phyloP scores from a whole-genome alignment of 2,888 invertebrate genomes.

The Epiblema foenella region DNA sequence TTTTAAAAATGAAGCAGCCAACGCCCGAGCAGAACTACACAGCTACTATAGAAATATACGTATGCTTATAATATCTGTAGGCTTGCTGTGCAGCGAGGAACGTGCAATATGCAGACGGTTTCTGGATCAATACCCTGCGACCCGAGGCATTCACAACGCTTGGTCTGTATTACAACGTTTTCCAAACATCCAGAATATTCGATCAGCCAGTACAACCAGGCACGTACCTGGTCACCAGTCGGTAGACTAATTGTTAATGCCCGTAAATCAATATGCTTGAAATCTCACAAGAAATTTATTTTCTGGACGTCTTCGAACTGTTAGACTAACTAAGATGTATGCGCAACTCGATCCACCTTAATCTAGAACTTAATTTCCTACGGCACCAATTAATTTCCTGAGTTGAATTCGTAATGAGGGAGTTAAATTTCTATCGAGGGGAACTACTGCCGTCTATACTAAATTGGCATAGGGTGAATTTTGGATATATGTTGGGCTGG shows the following conservation, averaged over 20 bases:
- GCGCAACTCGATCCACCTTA: conserved; percentile 12
- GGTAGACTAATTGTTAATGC: neutral
- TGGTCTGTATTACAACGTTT: conserved; percentile 6
- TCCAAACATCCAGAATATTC: neutral
- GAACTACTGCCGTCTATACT: conserved; percentile 1
- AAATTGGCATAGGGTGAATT: conserved; percentile 13
- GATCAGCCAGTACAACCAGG: neutral
- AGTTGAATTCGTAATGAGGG: conserved; percentile 32
- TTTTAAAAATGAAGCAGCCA: conserved; percentile 3
- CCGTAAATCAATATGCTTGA: neutral
- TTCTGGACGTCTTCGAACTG: neutral
- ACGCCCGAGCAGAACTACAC: neutral
- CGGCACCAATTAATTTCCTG: conserved; percentile 31
- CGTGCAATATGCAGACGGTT: conserved; percentile 33
- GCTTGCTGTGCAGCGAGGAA: conserved; percentile 4
- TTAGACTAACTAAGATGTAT: conserved; percentile 28
- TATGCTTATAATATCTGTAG: neutral
- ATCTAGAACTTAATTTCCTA: conserved; percentile 33
- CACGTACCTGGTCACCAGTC: neutral
- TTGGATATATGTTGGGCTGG: conserved; percentile 14
- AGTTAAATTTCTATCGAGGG: conserved; percentile 14
- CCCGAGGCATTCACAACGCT: conserved; percentile 22
- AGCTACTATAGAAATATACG: neutral
- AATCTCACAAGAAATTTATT: neutral
- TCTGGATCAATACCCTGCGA: conserved; percentile 40